Evolutionary conservation across 2,888 invertebrate species (phyloP).

Genomic region (Augochlorella aurata): DNA sequence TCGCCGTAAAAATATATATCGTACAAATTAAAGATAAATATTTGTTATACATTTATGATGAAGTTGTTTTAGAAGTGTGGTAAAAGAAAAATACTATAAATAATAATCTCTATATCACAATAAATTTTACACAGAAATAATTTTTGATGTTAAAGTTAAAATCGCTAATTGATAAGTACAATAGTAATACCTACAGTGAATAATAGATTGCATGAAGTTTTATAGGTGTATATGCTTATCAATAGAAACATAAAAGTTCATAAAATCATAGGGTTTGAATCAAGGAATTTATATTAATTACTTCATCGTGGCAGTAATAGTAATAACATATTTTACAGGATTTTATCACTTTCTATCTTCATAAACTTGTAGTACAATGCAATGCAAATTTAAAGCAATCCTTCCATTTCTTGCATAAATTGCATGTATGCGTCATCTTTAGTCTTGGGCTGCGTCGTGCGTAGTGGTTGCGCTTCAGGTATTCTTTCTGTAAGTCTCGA

Average conservation of each 20-base stretch:
- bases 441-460: conserved; percentile 84
- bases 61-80: background rate
- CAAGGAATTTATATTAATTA: conserved; percentile 33
- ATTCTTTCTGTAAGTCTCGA: conserved; percentile 78
- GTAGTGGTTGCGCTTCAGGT: conserved; percentile 83
- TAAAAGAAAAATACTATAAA: background rate
- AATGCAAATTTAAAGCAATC: conserved; percentile 84
- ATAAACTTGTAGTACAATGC: conserved; percentile 37
- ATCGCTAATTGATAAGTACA: conserved; percentile 7
- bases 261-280: conserved; percentile 9
- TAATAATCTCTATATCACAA: background rate
- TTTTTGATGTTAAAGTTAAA: conserved; percentile 7
- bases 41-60: no score
- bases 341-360: conserved; percentile 38
- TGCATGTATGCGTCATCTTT: conserved; percentile 99
- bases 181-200: conserved; percentile 7
- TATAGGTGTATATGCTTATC: background rate
- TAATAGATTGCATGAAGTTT: background rate
- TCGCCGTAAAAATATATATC: background rate
- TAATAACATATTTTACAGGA: conserved; percentile 43
- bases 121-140: background rate
- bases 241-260: conserved; percentile 6
- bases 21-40: background rate
- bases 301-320: conserved; percentile 33
- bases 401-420: conserved; percentile 99